A percentile compares a stretch with the other conserved stretches of the same genome.
Evolutionary conservation across 2,888 invertebrate species (phyloP).

Genomic region (Dyspetes luteomarginatus): DNA sequence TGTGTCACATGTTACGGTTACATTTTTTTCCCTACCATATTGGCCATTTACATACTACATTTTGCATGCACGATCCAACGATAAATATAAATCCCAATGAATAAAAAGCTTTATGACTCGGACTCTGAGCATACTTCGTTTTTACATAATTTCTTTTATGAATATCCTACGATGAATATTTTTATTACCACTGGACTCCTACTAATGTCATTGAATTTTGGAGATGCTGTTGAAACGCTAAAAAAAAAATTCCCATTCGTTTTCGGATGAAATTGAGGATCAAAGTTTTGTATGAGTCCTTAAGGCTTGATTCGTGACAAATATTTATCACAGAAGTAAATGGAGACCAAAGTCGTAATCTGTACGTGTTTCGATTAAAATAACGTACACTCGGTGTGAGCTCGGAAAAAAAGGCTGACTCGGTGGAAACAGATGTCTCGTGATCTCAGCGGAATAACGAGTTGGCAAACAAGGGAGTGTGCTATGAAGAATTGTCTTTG

Average conservation of each 20-base stretch:
- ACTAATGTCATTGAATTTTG: too few species aligned
- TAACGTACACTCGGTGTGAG: too few species aligned
- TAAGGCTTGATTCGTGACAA: neutral
- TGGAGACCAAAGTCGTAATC: neutral
- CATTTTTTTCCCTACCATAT: slow-evolving; percentile 6
- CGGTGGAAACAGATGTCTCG: neutral
- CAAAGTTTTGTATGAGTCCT: neutral
- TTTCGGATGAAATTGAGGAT: too few species aligned
- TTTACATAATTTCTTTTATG: neutral
- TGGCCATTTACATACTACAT: neutral
- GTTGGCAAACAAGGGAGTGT: slow-evolving; percentile 10
- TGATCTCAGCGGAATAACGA: slow-evolving; percentile 19
- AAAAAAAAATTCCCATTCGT: too few species aligned
- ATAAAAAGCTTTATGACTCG: neutral
- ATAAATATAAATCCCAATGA: neutral
- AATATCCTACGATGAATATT: neutral
- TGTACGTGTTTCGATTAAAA: slow-evolving; percentile 10
- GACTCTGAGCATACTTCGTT: too few species aligned
- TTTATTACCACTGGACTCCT: neutral
- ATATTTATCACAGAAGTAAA: neutral
- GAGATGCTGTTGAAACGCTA: neutral
- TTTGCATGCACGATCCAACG: slow-evolving; percentile 11
- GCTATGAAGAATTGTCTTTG: neutral
- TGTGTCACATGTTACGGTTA: slow-evolving; percentile 6
- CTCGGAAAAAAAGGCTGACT: neutral